These are phyloP conservation scores for Neodiprion virginianus DNA, from an alignment of 1,140 invertebrate species.

Conservation along the genomic window DNA sequence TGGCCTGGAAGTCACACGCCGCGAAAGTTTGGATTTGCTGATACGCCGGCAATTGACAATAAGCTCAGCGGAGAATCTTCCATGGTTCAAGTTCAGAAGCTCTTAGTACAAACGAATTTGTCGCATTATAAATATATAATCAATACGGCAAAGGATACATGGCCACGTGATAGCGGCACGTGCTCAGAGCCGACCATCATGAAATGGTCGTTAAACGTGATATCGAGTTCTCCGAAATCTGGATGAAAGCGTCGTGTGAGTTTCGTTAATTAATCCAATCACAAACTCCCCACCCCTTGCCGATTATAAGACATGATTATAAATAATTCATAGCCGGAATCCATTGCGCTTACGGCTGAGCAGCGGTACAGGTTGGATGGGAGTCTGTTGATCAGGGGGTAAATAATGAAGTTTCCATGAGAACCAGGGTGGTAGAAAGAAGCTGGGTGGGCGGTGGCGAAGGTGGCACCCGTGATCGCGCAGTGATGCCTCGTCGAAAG, in stretches of 20 bases:
- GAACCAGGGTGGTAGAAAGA: not conserved
- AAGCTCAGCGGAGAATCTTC: too few species aligned
- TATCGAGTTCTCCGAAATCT: not conserved
- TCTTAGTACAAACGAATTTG: too few species aligned
- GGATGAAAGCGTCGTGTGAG: not conserved
- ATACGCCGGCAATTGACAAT: too few species aligned
- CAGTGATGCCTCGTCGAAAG: not conserved
- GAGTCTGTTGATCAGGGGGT: not conserved
- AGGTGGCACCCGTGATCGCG: not conserved
- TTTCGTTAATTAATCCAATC: not conserved
- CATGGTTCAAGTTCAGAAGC: too few species aligned
- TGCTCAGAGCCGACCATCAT: not conserved
- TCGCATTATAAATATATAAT: not conserved
- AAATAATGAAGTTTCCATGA: slow-evolving; percentile 2
- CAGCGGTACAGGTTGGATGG: not conserved
- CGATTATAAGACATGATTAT: not conserved
- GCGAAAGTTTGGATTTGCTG: too few species aligned
- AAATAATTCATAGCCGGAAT: not conserved
- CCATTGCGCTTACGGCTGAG: not conserved
- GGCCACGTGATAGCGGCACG: not conserved
- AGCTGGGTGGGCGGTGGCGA: not conserved
- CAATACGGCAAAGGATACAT: not conserved
- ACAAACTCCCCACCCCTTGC: not conserved
- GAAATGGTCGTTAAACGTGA: not conserved
- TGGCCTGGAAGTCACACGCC: too few species aligned